Evolutionary conservation across 1,140 invertebrate species (phyloP), one percentile per base, ranked within the genome.

Genomic region (Drosophila navojoa): DNA sequence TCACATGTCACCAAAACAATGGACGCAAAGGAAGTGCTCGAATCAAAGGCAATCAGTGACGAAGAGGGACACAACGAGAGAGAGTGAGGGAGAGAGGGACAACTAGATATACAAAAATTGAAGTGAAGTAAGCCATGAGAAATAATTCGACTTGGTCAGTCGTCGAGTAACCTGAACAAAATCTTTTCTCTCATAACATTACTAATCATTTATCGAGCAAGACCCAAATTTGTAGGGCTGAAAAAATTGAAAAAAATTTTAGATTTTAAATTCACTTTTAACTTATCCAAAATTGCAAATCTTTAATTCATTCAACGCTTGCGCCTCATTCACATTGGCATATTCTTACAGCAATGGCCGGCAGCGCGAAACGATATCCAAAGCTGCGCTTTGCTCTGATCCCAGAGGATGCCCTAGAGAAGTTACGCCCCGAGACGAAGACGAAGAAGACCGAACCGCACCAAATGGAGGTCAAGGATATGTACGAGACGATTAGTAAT

Each of bases 1-100:
- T 86, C 81, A 86, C 82, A 86, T 86, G 81, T 86, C 81, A 86
- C 68, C 81, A 70, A 64, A 62, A 77, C 71, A 73, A 73, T 69
- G 50, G 70, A 29, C 16, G 58, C 42, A 38, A 50, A 74, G 58
- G 62, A 64, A 64, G 50, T 64, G 38, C 62, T 49, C 59, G 59
- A 62, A 9, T 52, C 35, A 42, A 49, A 71, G 59, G 68, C 59
- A 63, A 71, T 63, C 55, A 53, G 47, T 58, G 25, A 10, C 32
- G 3, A 22, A 10, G 50, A 32, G 11, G 6, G 45, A 62, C 13
- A 19, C 5, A 38, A 44, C n/a, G n/a, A 13, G n/a, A 25, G 10
- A 25, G 13, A 67, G 25, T 29, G 54, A 5, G 32, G 10, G 38
- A 22, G 27, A 29, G 45, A 52, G 25, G n/a, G n/a, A 49, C 32